Base-by-base conservation (phyloP, 2,113 vertebrate species). In the Dicaeum eximium region DNA sequence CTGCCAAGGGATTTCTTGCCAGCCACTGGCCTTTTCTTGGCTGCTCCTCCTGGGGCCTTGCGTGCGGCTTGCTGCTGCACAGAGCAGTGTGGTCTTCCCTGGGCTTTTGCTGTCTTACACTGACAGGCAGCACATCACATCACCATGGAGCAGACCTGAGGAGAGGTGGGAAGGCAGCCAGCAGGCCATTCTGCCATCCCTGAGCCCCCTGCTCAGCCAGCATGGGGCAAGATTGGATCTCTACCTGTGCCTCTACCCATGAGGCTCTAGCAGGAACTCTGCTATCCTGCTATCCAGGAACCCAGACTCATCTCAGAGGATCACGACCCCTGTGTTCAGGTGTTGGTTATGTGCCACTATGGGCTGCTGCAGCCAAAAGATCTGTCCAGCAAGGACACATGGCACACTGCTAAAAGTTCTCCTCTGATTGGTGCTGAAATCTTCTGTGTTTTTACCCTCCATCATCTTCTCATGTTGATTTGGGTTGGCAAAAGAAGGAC, bases 91-190 rank as follows among this genome's bases (percentile, higher is more conserved):
- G 18, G 30, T n/a, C 45, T 60, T 57, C 24, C 48, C 25, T 45
- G 6, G 35, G 38, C 33, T 82, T 48, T 9, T 28, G 25, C 37
- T 16, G 24, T 37, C 50, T 31, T 31, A 14, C 4, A 47, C 42
- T 33, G 38, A 71, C 33, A 48, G 0, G 0, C 4, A 64, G 61
- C 20, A 71, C 25, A 14, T 25, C 35, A 67, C 28, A 20, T 8
- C 0, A 0, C 30, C 28, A 18, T 1, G 13, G 7, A 58, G 44
- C 2, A 60, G 66, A 42, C 14, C 7, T 15, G 13, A 75, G 38
- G 10, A 58, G 42, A 9, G 6, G 25, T 50, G 27, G 37, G 31
- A 37, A 31, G 28, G 38, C 77, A 75, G n/a, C 6, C 56, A 73
- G 45, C 22, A 61, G 25, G 22, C 4, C 4, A 7, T 50, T 79